These are phyloP conservation scores for Equus quagga DNA, from an alignment of 2,113 vertebrate species.

Conservation along the genomic window DNA sequence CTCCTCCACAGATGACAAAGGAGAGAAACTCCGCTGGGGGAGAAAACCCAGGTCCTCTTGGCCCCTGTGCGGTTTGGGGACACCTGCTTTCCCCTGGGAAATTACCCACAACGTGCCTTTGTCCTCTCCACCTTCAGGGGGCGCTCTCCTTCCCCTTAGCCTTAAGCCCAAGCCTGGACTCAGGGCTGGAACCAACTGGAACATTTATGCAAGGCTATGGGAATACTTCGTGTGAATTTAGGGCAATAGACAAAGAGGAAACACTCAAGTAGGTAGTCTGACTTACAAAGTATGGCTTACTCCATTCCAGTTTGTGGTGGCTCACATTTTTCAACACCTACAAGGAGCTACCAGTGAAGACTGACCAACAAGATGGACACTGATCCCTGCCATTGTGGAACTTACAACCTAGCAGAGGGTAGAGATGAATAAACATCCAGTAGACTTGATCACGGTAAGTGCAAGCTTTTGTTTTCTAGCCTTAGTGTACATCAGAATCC, in stretches of 20 bases:
- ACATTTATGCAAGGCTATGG: not conserved
- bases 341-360: not conserved
- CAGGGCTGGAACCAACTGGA: not conserved
- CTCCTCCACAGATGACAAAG: not conserved
- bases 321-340: not conserved
- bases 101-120: not conserved
- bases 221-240: not conserved
- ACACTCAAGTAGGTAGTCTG: not conserved
- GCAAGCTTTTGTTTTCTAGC: not conserved
- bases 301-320: not conserved
- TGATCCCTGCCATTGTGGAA: not conserved
- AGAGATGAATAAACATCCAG: not conserved
- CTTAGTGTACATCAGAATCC: not conserved
- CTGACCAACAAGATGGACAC: not conserved
- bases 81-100: not conserved
- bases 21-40: not conserved
- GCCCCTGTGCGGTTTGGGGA: not conserved
- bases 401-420: not conserved
- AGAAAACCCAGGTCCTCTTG: not conserved
- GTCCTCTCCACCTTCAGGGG: not conserved
- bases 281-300: not conserved
- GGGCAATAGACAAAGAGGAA: not conserved
- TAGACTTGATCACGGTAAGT: fast-evolving
- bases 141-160: too few species aligned
- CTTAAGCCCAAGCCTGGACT: not conserved